phyloP scores from a whole-genome alignment of 2,113 vertebrate genomes.

The Hemichromis elongatus region DNA sequence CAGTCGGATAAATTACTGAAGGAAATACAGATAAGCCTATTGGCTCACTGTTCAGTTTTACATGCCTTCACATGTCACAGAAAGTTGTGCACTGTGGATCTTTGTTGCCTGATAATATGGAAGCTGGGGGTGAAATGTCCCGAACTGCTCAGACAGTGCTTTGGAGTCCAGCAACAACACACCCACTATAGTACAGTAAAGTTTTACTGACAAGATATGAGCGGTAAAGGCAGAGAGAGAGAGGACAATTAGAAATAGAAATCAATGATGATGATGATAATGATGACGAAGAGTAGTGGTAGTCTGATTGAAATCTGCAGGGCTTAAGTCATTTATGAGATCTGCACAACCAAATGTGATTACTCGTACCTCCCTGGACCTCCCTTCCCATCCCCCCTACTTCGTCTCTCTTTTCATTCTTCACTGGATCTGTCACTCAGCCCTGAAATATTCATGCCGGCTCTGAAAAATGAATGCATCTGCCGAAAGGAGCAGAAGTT shows the following conservation, averaged over 20 bases:
- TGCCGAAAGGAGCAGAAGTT: constrained; percentile 63
- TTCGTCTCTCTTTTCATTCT: constrained; percentile 57
- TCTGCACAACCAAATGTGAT: constrained; percentile 64
- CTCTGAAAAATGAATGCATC: constrained; percentile 72
- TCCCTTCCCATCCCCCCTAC: neutral
- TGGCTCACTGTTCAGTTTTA: neutral
- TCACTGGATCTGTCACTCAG: constrained; percentile 69
- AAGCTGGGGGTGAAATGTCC: neutral
- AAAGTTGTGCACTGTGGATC: neutral
- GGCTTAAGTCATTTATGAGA: constrained; percentile 61
- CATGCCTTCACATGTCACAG: neutral
- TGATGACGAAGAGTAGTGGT: constrained; percentile 11
- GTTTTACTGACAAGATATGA: neutral
- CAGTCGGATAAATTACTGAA: constrained; percentile 2
- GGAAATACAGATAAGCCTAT: neutral
- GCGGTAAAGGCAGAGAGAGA: neutral
- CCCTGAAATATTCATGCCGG: constrained; percentile 67
- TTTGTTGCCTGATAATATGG: neutral
- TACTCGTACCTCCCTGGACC: constrained; percentile 51
- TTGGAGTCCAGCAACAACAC: neutral
- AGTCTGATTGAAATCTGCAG: constrained; percentile 54
- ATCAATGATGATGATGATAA: constrained; percentile 10
- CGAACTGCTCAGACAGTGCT: neutral
- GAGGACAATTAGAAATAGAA: neutral
- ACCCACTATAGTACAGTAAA: neutral